Evolutionary conservation across 2,113 vertebrate species (phyloP), one percentile per base, ranked within the genome.

Genomic region (Cottus gobio): DNA sequence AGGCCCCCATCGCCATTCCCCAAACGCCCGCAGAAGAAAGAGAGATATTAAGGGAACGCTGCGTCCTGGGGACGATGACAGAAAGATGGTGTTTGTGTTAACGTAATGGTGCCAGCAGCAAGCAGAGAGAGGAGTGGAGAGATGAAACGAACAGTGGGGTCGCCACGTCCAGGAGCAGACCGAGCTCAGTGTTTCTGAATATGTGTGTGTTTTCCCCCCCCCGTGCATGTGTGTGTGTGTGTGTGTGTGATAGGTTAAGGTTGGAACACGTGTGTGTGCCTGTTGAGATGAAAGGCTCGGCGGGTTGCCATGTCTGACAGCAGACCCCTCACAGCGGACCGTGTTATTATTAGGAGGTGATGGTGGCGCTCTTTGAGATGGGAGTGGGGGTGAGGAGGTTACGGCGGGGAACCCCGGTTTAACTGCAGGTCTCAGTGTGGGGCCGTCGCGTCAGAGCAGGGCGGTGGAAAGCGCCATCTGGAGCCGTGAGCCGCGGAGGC

Each of bases 1-100:
- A 84, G 79, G 80, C 87, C 83, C 88, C 83, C 77, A 48, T 69
- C 8, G 15, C 70, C 80, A 58, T 75, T 76, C 85, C 79, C 81
- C 7, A 12, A 80, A 84, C 87, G 71, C 83, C 87, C 73, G 77
- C 83, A 84, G 73, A 87, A 91, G 75, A 90, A 88, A 91, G 86
- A 82, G 65, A 75, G 86, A 92, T 88, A 80, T 89, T 76, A 81
- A 80, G 78, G 76, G 87, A 92, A 87, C 46, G 71, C 81, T 16
- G 79, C 3, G 82, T 91, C 86, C 87, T 4, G 79, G 65, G 88
- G 90, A 91, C 82, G 88, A 85, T 92, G 92, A 93, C 92, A 93
- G 91, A 93, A 90, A 92, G 90, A 91, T 70, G 69, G 84, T 93
- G 91, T 91, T 93, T 90, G 84, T 89, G 46, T 91, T 92, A 70